Evolutionary conservation across 2,888 invertebrate species (phyloP).

Genomic region (Morpho helenor): DNA sequence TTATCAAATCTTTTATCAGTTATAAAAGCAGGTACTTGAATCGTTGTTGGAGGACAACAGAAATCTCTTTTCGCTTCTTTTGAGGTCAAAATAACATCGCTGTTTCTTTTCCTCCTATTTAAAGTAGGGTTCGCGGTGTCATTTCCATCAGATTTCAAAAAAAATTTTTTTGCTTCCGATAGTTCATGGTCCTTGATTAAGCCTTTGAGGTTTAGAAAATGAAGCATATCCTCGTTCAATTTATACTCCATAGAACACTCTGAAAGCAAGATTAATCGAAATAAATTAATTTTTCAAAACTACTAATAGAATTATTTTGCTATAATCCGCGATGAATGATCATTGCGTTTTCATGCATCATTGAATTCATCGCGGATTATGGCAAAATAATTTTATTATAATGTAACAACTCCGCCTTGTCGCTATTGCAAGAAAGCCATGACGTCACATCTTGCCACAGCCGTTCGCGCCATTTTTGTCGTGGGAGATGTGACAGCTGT

Average conservation of each 20-base stretch:
- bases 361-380: too few relatives aligned
- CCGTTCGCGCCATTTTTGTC: too few relatives aligned
- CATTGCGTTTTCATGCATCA: too few relatives aligned
- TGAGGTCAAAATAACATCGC: neutral
- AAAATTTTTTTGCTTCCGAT: neutral
- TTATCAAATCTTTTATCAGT: conserved; percentile 44
- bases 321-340: too few relatives aligned
- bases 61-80: conserved; percentile 31
- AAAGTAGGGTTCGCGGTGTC: neutral
- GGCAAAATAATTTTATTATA: too few relatives aligned
- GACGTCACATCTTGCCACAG: too few relatives aligned
- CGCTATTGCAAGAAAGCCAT: too few relatives aligned
- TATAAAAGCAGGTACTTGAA: conserved; percentile 54
- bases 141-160: neutral
- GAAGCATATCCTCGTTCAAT: conserved; percentile 41
- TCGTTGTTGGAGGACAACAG: conserved; percentile 44
- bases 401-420: too few relatives aligned
- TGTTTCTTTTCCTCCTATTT: conserved; percentile 1
- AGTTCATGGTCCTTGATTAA: conserved; percentile 36
- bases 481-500: too few relatives aligned
- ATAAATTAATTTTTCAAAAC: too few relatives aligned
- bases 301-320: too few relatives aligned
- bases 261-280: conserved; percentile 29
- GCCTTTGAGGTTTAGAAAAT: conserved; percentile 44
- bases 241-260: conserved; percentile 48